Conservation (phyloP, 2,888 invertebrate genomes). For the Caenorhabditis angaria region DNA sequence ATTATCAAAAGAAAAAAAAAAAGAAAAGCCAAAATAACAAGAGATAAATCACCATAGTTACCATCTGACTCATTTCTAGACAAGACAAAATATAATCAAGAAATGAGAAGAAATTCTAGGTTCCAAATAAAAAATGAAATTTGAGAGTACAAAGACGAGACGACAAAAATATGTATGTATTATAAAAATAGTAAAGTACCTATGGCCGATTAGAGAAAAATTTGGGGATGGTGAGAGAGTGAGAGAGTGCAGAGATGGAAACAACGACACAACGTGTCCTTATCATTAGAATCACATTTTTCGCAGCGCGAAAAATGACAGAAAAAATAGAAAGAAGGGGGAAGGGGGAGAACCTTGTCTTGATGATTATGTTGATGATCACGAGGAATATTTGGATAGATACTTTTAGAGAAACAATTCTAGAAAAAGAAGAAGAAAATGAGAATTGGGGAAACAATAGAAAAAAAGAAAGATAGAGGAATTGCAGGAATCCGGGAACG, state of each 20-base stretch:
- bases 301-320: background rate
- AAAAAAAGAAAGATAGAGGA: background rate
- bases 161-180: background rate
- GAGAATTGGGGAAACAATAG: too few relatives aligned
- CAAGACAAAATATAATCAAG: too few relatives aligned
- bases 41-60: background rate
- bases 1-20: background rate
- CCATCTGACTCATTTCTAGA: too few relatives aligned
- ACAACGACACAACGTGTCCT: conserved; percentile 2
- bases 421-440: background rate
- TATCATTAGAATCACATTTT: background rate
- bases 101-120: background rate
- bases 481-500: too few relatives aligned
- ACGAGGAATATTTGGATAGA: background rate
- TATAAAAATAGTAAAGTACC: too few relatives aligned
- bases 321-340: background rate
- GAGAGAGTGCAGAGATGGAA: background rate
- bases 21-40: conserved; percentile 7
- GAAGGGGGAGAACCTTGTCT: too few relatives aligned
- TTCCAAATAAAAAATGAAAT: background rate
- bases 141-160: background rate
- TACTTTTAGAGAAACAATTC: background rate
- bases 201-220: too few relatives aligned
- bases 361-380: background rate
- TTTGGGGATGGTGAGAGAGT: too few relatives aligned